Percentiles rank a stretch among this genome's conserved stretches.
Evolutionary conservation across 2,113 vertebrate species (phyloP).

Genomic region (Pseudopipra pipra): DNA sequence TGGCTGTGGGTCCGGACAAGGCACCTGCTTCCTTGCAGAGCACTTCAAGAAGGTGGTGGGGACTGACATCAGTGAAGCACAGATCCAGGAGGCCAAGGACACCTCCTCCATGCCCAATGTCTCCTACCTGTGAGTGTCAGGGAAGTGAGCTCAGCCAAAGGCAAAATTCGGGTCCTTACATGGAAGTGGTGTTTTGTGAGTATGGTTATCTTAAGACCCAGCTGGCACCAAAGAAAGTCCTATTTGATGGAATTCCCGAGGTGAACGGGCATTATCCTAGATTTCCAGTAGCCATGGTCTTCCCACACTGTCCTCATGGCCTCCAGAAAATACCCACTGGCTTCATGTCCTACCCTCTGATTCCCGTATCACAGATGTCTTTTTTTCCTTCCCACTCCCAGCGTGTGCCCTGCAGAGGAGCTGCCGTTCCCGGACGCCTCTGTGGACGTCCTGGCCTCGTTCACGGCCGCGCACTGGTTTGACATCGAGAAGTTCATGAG

Average conservation of each 20-base stretch:
- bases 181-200: neutral
- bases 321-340: fast-evolving
- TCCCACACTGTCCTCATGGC: fast-evolving
- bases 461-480: conserved; percentile 85
- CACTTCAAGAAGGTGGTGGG: conserved; percentile 80
- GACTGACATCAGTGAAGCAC: conserved; percentile 80
- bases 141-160: neutral
- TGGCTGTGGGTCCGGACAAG: conserved; percentile 85
- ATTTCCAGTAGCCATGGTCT: fast-evolving
- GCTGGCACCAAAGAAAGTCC: neutral
- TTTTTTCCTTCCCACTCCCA: neutral
- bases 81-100: conserved; percentile 75
- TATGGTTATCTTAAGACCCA: neutral
- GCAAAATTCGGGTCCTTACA: fast-evolving
- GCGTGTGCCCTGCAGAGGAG: conserved; percentile 75
- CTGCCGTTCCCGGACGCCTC: conserved; percentile 74
- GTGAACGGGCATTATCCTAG: neutral
- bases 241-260: neutral
- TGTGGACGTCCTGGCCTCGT: conserved; percentile 77
- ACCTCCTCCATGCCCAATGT: conserved; percentile 55
- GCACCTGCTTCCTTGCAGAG: conserved; percentile 72
- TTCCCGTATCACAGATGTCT: fast-evolving
- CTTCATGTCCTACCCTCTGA: fast-evolving
- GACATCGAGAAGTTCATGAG: conserved; percentile 68
- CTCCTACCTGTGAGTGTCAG: conserved; percentile 74